A percentile compares a stretch with the other conserved stretches of the same genome.
Evolutionary conservation across 2,797 vertebrate species (phyloP).

Genomic region (Buceros bicornis): DNA sequence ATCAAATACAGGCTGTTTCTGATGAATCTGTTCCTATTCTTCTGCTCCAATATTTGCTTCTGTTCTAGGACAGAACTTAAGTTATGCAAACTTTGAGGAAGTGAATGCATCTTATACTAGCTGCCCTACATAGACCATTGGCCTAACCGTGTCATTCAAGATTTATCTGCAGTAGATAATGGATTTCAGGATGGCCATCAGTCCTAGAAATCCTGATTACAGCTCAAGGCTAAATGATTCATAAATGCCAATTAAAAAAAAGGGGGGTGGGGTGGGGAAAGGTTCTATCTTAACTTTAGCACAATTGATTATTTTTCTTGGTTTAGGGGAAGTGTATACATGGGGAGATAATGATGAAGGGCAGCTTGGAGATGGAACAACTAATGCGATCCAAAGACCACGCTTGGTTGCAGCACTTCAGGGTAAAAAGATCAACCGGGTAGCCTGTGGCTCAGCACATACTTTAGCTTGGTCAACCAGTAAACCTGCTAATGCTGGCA

Average conservation of each 20-base stretch:
- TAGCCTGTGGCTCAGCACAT: constrained; percentile 97
- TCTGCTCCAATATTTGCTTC: background rate
- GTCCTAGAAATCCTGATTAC: background rate
- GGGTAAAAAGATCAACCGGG: constrained; percentile 98
- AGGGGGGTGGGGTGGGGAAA: background rate
- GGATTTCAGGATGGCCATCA: background rate
- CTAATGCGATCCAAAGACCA: constrained; percentile 97
- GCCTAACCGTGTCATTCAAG: background rate
- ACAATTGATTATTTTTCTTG: constrained; percentile 19
- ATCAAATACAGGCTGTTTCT: background rate
- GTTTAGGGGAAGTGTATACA: constrained; percentile 94
- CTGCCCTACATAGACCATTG: background rate
- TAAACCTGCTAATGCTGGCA: constrained; percentile 97
- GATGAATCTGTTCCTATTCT: background rate
- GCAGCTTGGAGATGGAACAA: constrained; percentile 97
- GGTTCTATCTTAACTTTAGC: background rate
- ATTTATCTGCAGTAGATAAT: background rate
- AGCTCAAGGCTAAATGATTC: background rate
- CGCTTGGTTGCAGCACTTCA: constrained; percentile 96
- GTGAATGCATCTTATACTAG: background rate
- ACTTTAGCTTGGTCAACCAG: constrained; percentile 98
- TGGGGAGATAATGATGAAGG: constrained; percentile 99
- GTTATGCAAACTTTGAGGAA: background rate
- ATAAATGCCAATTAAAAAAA: background rate
- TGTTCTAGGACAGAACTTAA: background rate